These are phyloP conservation scores for Spondyliosoma cantharus DNA, from an alignment of 2,797 vertebrate species.

Conservation along the genomic window DNA sequence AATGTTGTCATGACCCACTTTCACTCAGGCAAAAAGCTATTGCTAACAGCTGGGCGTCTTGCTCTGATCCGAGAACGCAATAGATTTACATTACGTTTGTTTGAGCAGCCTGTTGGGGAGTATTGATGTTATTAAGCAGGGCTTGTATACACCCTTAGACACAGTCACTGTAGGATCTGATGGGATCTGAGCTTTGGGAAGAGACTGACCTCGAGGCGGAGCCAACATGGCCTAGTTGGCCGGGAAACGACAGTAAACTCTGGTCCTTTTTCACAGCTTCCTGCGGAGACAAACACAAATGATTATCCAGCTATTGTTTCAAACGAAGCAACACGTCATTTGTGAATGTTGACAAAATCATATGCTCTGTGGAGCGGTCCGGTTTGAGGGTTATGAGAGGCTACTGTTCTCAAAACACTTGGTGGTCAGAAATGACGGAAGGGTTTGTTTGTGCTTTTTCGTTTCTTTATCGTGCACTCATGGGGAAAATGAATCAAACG, in stretches of 20 bases:
- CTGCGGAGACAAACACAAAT: conserved; percentile 80
- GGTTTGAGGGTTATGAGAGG: conserved; percentile 7
- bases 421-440: neutral
- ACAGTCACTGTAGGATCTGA: conserved; percentile 34
- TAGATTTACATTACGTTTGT: conserved; percentile 28
- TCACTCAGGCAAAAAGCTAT: conserved; percentile 38
- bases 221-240: conserved; percentile 85
- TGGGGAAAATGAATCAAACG: neutral
- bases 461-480: neutral
- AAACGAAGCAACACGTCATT: conserved; percentile 57
- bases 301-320: conserved; percentile 78
- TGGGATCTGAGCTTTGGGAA: conserved; percentile 58
- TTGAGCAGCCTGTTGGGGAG: conserved; percentile 30
- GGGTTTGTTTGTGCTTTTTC: neutral
- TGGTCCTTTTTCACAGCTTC: conserved; percentile 89
- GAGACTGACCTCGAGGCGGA: conserved; percentile 84
- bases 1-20: conserved; percentile 59
- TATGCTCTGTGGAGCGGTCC: conserved; percentile 38
- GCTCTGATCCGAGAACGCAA: conserved; percentile 18
- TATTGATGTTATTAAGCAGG: conserved; percentile 38
- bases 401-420: conserved; percentile 30
- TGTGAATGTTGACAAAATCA: conserved; percentile 63
- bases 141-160: conserved; percentile 34
- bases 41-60: conserved; percentile 42
- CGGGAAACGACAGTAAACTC: conserved; percentile 85